Evolutionary conservation across 2,797 vertebrate species (phyloP).

Genomic region (Dermochelys coriacea): DNA sequence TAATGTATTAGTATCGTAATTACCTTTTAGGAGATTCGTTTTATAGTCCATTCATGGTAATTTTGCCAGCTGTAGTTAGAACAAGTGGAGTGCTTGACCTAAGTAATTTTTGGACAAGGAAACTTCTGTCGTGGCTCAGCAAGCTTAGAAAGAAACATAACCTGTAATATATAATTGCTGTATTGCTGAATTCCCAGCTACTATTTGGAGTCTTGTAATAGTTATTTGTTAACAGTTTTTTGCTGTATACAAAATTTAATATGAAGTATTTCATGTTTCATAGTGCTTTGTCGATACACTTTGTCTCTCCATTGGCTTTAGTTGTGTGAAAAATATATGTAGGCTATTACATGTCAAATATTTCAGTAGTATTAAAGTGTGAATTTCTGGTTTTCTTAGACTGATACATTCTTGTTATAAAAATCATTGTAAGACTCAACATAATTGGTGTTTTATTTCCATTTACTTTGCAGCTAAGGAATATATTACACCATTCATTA

Average conservation of each 20-base stretch:
- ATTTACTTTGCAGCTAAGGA: constrained; percentile 90
- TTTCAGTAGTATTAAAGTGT: not conserved
- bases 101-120: not conserved
- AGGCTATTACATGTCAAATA: not conserved
- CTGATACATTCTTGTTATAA: too few relatives aligned
- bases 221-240: not conserved
- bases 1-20: not conserved
- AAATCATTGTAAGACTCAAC: not conserved
- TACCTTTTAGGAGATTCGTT: not conserved
- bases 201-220: not conserved
- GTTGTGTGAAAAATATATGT: not conserved
- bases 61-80: not conserved
- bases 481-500: constrained; percentile 96
- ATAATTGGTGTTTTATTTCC: not conserved
- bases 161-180: not conserved
- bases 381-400: not conserved
- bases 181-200: not conserved
- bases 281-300: not conserved
- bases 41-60: not conserved
- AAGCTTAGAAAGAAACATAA: not conserved
- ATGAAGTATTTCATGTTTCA: not conserved
- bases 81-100: not conserved
- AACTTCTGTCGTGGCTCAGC: not conserved
- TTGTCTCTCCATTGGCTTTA: not conserved
- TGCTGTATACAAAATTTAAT: not conserved